Evolutionary conservation across 2,888 invertebrate species (phyloP).

Genomic region (Conistra vaccinii): DNA sequence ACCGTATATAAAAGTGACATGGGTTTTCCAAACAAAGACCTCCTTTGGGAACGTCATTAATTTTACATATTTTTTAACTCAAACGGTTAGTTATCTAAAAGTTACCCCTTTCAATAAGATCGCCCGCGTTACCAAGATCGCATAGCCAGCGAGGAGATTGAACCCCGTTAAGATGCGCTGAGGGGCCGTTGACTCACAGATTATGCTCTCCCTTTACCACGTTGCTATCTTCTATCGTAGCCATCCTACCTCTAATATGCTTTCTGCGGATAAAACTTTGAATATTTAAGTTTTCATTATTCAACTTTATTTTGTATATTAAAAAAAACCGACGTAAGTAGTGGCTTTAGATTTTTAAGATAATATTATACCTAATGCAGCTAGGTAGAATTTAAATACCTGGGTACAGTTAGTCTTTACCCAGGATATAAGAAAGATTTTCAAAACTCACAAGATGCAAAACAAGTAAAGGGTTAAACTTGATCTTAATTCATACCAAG

Average conservation of each 20-base stretch:
- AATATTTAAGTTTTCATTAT: constrained; percentile 10
- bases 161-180: constrained; percentile 67
- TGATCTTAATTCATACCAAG: constrained; percentile 82
- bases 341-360: background rate
- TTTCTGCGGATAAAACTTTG: constrained; percentile 21
- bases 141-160: constrained; percentile 72
- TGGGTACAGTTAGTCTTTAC: too few relatives aligned
- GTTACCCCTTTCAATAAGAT: constrained; percentile 74
- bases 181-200: constrained; percentile 70
- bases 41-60: constrained; percentile 29
- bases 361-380: background rate
- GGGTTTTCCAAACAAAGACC: constrained; percentile 26
- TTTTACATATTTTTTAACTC: constrained; percentile 39
- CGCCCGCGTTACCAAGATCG: constrained; percentile 71
- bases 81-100: constrained; percentile 58
- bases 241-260: constrained; percentile 45
- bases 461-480: constrained; percentile 74
- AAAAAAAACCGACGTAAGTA: background rate
- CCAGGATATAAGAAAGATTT: too few relatives aligned
- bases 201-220: constrained; percentile 61
- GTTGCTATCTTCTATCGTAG: constrained; percentile 53
- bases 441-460: constrained; percentile 19
- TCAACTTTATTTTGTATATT: background rate
- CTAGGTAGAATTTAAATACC: background rate
- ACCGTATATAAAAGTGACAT: constrained; percentile 31